Evolutionary conservation across 2,888 invertebrate species (phyloP).

Genomic region (Drosophila kokeensis): DNA sequence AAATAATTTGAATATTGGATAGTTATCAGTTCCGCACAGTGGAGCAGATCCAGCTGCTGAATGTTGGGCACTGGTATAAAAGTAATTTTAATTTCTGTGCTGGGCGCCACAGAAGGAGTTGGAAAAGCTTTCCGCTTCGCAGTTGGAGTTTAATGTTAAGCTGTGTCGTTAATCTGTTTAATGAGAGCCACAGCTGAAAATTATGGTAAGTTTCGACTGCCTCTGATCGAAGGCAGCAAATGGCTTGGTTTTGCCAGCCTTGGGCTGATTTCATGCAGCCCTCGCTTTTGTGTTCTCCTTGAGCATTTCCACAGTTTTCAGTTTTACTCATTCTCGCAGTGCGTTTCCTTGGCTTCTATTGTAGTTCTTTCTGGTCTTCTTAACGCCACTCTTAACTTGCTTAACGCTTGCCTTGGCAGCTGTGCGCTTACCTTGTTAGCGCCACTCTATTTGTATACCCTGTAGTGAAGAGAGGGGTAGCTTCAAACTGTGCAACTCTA

Average conservation of each 20-base stretch:
- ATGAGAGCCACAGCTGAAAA: slow-evolving; percentile 38
- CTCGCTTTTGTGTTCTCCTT: background rate
- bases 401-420: slow-evolving; percentile 46
- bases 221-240: slow-evolving; percentile 1
- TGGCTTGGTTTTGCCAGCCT: background rate
- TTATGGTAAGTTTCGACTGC: slow-evolving; percentile 14
- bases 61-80: slow-evolving; percentile 3
- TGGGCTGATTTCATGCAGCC: background rate
- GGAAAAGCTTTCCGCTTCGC: background rate
- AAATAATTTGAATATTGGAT: background rate
- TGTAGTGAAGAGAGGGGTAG: background rate
- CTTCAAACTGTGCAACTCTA: background rate
- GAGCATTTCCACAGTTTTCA: background rate
- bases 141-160: slow-evolving; percentile 47
- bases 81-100: slow-evolving; percentile 37
- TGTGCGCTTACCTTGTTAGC: slow-evolving; percentile 2
- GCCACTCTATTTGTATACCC: slow-evolving; percentile 32
- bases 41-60: background rate
- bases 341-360: slow-evolving; percentile 25
- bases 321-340: slow-evolving; percentile 13
- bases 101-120: slow-evolving; percentile 13
- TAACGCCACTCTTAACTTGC: slow-evolving; percentile 36
- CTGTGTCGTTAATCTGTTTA: slow-evolving; percentile 61
- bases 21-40: background rate
- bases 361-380: slow-evolving; percentile 9